Evolutionary conservation across 2,888 invertebrate species (phyloP), one percentile per base, ranked within the genome.

Genomic region (Meiosimyza platycephala): DNA sequence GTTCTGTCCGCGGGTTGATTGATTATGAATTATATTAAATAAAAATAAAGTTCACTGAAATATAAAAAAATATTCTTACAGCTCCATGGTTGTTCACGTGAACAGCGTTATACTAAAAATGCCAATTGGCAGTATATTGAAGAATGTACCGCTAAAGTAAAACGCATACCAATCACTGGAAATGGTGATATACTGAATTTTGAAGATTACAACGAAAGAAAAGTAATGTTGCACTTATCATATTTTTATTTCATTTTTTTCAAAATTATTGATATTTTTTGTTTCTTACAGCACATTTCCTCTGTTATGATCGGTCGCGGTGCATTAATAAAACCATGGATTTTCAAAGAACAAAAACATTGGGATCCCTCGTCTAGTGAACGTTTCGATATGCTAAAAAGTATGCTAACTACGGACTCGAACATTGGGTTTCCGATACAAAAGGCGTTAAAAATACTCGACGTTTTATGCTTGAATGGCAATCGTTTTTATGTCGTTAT

Each of bases 381-480:
- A 86, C 90, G 99, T 81, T 93, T 98, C 83, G 98, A 98, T 72
- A 92, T 98, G 74, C 86, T 99, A 74, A 93, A 93, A 94, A 93
- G 83, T 99, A 93, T 85, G 91, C 92, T 0, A 94, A 97, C 85
- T 98, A 95, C 88, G 99, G 99, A 0, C 89, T 99, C 55, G 98
- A 99, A 83, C 98, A 99, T 88, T 99, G 99, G 99, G 99, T 99
- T 6, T 95, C 95, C 15, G 99, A 99, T 86, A 94, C 92, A 28
- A 93, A 93, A 86, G 99, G 99, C 51, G 96, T 99, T 22, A 97
- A 98, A 87, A 97, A 93, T 77, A 98, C 98, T 0, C 89, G 94
- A 72, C 89, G 90, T 75, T 99, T 99, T 87, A 89, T 99, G 77
- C 89, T 98, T 28, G 98, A 98, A 87, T 98, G 97, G 97, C 89